Evolutionary conservation across 1,140 invertebrate species (phyloP).

Genomic region (Cheumatopsyche charites): DNA sequence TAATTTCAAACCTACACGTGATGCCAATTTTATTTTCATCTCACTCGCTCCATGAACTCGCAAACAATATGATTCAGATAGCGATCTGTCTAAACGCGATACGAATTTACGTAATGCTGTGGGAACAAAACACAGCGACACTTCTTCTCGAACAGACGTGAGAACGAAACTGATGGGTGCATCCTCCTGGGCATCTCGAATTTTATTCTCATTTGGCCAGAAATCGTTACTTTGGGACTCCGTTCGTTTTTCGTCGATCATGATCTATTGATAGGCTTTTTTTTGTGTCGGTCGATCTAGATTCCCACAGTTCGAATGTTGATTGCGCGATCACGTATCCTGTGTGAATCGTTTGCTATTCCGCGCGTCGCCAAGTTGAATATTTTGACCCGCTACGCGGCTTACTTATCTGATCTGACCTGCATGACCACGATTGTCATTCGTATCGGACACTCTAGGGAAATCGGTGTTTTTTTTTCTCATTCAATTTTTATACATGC

Average conservation of each 20-base stretch:
- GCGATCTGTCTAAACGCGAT: background rate
- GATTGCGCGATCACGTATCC: conserved; percentile 27
- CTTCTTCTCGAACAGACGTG: conserved; percentile 10
- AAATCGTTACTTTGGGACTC: background rate
- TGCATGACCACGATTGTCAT: conserved; percentile 31
- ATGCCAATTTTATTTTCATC: conserved; percentile 2
- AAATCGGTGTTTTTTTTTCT: conserved; percentile 26
- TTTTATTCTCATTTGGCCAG: background rate
- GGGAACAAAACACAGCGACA: background rate
- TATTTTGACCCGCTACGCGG: conserved; percentile 30
- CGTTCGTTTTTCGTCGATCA: background rate
- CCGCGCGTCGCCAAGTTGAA: conserved; percentile 10
- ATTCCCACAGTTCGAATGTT: conserved; percentile 16
- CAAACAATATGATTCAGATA: conserved; percentile 12
- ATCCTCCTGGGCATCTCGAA: background rate
- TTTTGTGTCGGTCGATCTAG: conserved; percentile 15
- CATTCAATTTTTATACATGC: conserved; percentile 20
- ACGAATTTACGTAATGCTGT: conserved; percentile 22
- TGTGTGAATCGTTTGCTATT: conserved; percentile 25
- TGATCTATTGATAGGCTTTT: background rate
- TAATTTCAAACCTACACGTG: background rate
- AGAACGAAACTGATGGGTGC: background rate
- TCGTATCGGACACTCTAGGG: conserved; percentile 1
- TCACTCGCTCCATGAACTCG: background rate
- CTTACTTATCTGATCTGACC: conserved; percentile 31